A percentile compares a stretch with the other conserved stretches of the same genome.
These are phyloP conservation scores for Ciona savignyi DNA, from an alignment of 23 tunicate genomes.

Conservation along the genomic window DNA sequence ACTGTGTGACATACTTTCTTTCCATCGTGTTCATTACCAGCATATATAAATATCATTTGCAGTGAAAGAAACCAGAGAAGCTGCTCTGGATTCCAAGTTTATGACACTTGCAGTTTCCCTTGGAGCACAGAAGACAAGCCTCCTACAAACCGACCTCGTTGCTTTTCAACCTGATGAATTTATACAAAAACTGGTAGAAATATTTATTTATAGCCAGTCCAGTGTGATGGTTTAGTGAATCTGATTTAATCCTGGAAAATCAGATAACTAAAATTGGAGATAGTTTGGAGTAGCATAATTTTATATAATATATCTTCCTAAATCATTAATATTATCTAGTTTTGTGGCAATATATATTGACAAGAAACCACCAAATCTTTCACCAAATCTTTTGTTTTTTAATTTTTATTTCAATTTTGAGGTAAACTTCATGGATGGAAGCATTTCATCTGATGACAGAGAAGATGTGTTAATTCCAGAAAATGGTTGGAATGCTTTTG, in stretches of 20 bases:
- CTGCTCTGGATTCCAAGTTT: conserved; percentile 72
- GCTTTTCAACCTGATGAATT: conserved; percentile 90
- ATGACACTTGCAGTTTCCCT: conserved; percentile 71
- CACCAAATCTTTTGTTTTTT: too few species aligned
- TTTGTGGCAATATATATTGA: too few species aligned
- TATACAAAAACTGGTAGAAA: conserved; percentile 61
- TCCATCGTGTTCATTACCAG: too few species aligned
- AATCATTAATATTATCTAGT: too few species aligned
- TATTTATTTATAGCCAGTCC: background rate
- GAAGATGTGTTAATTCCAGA: conserved; percentile 47
- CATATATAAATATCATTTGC: background rate
- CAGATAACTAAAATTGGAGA: too few species aligned
- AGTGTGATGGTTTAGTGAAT: background rate
- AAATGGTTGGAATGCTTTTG: conserved; percentile 42
- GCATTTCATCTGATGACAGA: conserved; percentile 21
- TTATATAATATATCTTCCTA: too few species aligned
- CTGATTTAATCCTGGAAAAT: background rate
- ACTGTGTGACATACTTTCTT: too few species aligned
- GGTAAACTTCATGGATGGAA: conserved; percentile 44
- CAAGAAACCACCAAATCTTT: too few species aligned
- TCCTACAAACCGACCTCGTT: conserved; percentile 65
- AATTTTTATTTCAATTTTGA: background rate
- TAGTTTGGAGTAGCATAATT: too few species aligned
- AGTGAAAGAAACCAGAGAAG: conserved; percentile 64
- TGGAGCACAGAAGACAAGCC: conserved; percentile 61